Percentiles rank a stretch among this genome's conserved stretches.
phyloP scores from a whole-genome alignment of 1,140 invertebrate species.

The Aricia agestis region DNA sequence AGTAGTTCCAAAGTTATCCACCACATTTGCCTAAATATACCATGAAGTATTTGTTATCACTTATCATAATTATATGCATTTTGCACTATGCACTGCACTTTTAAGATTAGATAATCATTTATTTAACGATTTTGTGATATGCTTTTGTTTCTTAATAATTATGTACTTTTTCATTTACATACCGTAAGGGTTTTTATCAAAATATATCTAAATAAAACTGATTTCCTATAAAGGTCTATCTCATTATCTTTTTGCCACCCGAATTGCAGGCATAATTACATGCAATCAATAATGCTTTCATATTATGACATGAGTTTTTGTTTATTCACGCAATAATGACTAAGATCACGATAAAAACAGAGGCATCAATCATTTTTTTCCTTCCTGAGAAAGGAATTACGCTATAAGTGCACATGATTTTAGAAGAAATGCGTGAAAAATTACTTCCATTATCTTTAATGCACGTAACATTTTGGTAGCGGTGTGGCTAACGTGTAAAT shows the following conservation, averaged over 20 bases:
- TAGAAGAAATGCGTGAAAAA: slow-evolving; percentile 67
- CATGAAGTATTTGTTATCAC: no score
- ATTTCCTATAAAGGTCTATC: background rate
- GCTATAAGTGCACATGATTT: slow-evolving; percentile 49
- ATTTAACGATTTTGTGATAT: no score
- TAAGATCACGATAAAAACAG: slow-evolving; percentile 47
- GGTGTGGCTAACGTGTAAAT: slow-evolving; percentile 37
- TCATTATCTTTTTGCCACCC: slow-evolving; percentile 7
- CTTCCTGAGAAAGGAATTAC: slow-evolving; percentile 55
- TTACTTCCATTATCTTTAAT: slow-evolving; percentile 58
- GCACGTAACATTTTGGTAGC: slow-evolving; percentile 43
- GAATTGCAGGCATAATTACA: slow-evolving; percentile 19
- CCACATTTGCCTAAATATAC: no score
- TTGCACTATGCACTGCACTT: no score
- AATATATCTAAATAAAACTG: no score
- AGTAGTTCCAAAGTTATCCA: no score
- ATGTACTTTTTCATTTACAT: no score
- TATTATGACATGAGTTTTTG: slow-evolving; percentile 29
- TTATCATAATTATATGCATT: no score
- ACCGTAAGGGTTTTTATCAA: no score
- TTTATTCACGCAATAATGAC: slow-evolving; percentile 42
- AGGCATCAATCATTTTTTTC: slow-evolving; percentile 69
- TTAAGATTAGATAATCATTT: no score
- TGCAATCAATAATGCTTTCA: slow-evolving; percentile 38
- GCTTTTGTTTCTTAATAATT: no score